Evolutionary conservation across 2,888 invertebrate genomes (phyloP), one percentile per base, ranked within the genome.

Genomic region (Brachyptera risi): DNA sequence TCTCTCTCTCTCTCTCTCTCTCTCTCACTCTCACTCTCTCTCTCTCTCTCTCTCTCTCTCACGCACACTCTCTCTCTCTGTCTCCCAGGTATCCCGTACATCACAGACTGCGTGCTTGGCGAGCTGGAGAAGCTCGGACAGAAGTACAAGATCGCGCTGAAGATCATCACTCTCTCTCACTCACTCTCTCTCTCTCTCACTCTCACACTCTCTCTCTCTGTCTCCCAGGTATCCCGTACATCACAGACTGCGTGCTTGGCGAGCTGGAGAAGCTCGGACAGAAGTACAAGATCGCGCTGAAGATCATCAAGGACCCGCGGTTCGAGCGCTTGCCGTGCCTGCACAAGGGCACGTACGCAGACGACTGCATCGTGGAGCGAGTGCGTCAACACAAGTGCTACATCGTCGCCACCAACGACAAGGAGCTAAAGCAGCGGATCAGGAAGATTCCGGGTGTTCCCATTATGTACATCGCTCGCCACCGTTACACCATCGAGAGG

Each of bases 351-450:
- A 97, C 96, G 0, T 99, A 99, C 79, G 99, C 99, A 64, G 99
- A 99, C 78, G 98, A 99, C 76, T 99, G 99, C 74, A 79, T 99
- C 60, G 93, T 98, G 1, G 92, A 98, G 72, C 82, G 98, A 70
- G 90, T 99, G 1, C 72, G 75, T 62, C 74, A 98, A 82, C 97
- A 98, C 75, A 99, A 99, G 74, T 99, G 98, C 79, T 99, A 97
- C 74, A 98, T 99, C 71, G 97, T 99, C 31, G 99, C 96, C 1
- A 99, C 99, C 13, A 98, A 97, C 79, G 99, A 99, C 76, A 96
- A 92, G 75, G 99, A 98, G 74, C 80, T 99, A 64, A 96, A 96
- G 75, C 81, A 93, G 70, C 83, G 99, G 71, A 92, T 99, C 66
- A 80, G 99, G 60, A 99, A 99, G 79, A 92, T 99, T 68, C 96